Conservation (phyloP, 2,888 invertebrate genomes). For the Drosophila leonis region DNA sequence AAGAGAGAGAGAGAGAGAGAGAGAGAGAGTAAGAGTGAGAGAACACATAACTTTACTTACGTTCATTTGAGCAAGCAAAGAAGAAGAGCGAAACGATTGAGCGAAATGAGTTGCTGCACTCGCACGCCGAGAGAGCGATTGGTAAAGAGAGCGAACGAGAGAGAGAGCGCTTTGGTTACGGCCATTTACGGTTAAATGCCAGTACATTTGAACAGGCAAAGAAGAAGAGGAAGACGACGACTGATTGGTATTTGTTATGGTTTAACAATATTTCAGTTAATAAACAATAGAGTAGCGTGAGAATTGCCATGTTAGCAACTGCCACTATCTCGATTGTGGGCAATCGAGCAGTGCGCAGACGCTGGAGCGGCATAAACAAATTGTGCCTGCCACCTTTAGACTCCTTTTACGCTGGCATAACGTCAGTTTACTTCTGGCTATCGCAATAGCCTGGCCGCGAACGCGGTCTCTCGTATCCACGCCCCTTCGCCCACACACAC, state of each 20-base stretch:
- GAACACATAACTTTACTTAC: background rate
- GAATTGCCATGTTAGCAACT: background rate
- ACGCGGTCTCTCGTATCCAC: conserved; percentile 40
- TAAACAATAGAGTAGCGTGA: conserved; percentile 12
- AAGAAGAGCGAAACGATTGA: background rate
- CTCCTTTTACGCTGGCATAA: conserved; percentile 35
- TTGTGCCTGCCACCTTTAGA: conserved; percentile 62
- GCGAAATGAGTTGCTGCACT: background rate
- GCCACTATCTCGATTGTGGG: conserved; percentile 15
- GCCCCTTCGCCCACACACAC: background rate
- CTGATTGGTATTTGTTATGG: background rate
- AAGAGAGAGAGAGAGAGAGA: background rate
- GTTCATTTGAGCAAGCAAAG: background rate
- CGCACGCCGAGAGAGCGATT: background rate
- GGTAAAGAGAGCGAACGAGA: background rate
- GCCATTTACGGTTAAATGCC: background rate
- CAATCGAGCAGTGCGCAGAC: conserved; percentile 50
- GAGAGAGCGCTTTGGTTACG: background rate
- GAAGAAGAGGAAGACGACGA: background rate
- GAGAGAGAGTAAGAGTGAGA: background rate
- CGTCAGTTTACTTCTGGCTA: conserved; percentile 71
- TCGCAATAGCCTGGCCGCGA: conserved; percentile 58
- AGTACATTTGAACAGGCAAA: conserved; percentile 1
- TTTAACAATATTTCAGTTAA: conserved; percentile 14
- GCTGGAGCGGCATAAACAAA: conserved; percentile 74